These are phyloP conservation scores for Cistogaster globosa DNA, from an alignment of 2,888 invertebrate genomes.

Conservation along the genomic window DNA sequence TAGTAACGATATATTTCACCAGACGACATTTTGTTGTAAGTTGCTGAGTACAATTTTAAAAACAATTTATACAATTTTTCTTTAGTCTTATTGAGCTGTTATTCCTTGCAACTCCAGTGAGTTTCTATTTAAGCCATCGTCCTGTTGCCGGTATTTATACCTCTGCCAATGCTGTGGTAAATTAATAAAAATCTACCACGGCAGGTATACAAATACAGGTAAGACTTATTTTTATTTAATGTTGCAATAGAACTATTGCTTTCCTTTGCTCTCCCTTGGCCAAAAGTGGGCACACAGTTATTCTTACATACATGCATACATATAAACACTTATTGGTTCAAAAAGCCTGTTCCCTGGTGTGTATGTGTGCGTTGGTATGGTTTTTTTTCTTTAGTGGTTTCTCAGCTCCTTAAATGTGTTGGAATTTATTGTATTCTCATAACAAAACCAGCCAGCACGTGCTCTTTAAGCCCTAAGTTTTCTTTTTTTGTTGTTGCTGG, in stretches of 20 bases:
- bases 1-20: slow-evolving; percentile 83
- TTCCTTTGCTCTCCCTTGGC: slow-evolving; percentile 71
- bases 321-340: slow-evolving; percentile 1
- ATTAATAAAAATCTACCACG: slow-evolving; percentile 75
- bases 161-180: slow-evolving; percentile 64
- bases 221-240: slow-evolving; percentile 44
- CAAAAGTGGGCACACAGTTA: slow-evolving; percentile 19
- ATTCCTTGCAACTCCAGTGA: slow-evolving; percentile 74
- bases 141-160: slow-evolving; percentile 79
- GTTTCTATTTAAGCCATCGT: slow-evolving; percentile 75
- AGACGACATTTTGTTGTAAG: slow-evolving; percentile 77
- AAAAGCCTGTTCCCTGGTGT: slow-evolving; percentile 25
- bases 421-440: slow-evolving; percentile 63
- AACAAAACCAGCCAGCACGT: slow-evolving; percentile 78
- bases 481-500: slow-evolving; percentile 23
- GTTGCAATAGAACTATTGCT: slow-evolving; percentile 59
- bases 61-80: slow-evolving; percentile 8
- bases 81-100: slow-evolving; percentile 52
- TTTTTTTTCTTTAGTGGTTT: slow-evolving; percentile 43
- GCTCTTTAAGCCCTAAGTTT: slow-evolving; percentile 73
- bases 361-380: slow-evolving; percentile 35
- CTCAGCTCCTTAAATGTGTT: slow-evolving; percentile 59
- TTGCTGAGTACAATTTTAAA: slow-evolving; percentile 22
- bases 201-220: slow-evolving; percentile 72
- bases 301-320: neutral